Evolutionary conservation across 2,888 invertebrate species (phyloP), one percentile per base, ranked within the genome.

Genomic region (Micropterix aruncella): DNA sequence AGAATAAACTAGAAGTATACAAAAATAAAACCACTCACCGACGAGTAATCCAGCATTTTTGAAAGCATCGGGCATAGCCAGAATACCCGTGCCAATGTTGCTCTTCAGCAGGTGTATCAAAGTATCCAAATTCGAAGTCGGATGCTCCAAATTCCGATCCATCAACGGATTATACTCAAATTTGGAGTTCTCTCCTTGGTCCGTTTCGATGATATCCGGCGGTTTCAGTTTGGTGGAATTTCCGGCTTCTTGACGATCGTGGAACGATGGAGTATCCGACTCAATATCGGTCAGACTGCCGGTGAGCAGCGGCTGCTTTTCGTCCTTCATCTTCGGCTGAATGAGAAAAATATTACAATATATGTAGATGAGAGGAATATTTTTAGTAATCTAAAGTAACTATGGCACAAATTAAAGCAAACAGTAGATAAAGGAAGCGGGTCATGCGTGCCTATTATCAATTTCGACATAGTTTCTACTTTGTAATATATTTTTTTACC

Each of bases 31-130:
- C 39, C 46, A 59, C 66, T 56, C 57, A 58, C 94, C 93, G 48
- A 92, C 77, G 56, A 83, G 76, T 46, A 94, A 71, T 9, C 95
- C 95, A 45, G 93, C 83, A 68, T 94, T 88, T 60, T 84, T 82
- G 59, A 94, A 88, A 14, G 93, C 94, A 65, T 91, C 83, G 3
- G 97, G 96, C 88, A 99, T 91, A 4, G 97, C 96, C 52, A 97
- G 69, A 53, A 97, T 93, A 3, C 97, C 97, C 1, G 96, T 95
- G 4, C 95, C 95, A 50, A 79, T 75, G 54, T 82, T 83, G 18
- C 81, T 83, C 61, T 83, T 83, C 36, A 84, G 62, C 49, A 83
- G 64, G 58, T 83, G 83, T 52, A 83, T 78, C 60, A 83, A 70
- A 2, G 86, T 85, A 56, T 85, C 84, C 53, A 80, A 72, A 65